Base-by-base conservation (phyloP, 2,888 invertebrate species). In the Caenorhabditis wallacei region DNA sequence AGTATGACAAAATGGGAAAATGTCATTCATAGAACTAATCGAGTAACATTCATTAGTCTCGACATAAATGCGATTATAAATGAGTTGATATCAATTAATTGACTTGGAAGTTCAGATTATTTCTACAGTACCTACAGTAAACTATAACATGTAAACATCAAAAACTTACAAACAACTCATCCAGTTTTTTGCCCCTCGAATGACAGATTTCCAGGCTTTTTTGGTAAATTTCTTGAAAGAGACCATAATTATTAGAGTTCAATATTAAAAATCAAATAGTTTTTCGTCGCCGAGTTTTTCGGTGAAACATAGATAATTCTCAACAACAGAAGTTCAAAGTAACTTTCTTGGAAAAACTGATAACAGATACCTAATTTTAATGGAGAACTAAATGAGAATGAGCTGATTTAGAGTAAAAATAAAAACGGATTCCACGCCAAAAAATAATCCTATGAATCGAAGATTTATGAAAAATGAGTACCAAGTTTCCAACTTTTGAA, bases 281-380 rank as follows among this genome's bases (percentile, higher is more conserved):
- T 54, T 43, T 56, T 46, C 69, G 54, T 53, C 51, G 40, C 68
- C 68, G 40, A 53, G 51, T 53, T 68, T 30, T 68, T 68, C 54
- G 37, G 53, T 24, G 66, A 48, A 48, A 48, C 43, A 18, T 2
- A 48, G 46, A 53, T 61, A 61, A 61, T n/a, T 22, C 3, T 30
- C 30, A 30, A 30, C 8, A 48, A 35, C 22, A 22, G 64, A 24
- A 64, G 64, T 64, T 35, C 35, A 64, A 64, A 63, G 61, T 63
- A 63, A 30, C 30, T 48, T 22, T n/a, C 20, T 8, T 40, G 2
- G 5, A 11, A 13, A 22, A 24, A 53, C 53, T 53, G 53, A 53
- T 51, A 51, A 51, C 5, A 51, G 20, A 18, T 51, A n/a, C n/a
- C n/a, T n/a, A n/a, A n/a, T n/a, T n/a, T n/a, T n/a, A n/a, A n/a